Conservation (phyloP, 2,888 invertebrate species). For the Gryllus longicercus region DNA sequence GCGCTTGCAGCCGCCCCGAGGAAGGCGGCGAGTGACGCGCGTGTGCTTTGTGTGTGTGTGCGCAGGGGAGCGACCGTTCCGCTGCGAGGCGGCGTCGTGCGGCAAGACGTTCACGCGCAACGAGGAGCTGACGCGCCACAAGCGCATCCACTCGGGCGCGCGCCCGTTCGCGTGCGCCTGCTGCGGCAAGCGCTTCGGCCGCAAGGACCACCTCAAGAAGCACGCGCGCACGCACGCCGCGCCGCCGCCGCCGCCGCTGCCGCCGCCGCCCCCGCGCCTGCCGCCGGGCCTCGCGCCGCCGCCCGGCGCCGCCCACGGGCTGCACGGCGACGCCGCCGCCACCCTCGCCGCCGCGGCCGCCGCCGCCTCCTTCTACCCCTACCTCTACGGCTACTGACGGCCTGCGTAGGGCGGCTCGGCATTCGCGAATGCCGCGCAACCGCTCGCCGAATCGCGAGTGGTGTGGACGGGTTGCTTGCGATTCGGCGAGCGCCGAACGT, state of each 20-base stretch:
- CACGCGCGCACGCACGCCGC: slow-evolving; percentile 76
- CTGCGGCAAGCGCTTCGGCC: slow-evolving; percentile 89
- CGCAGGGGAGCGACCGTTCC: slow-evolving; percentile 78
- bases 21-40: too few species aligned
- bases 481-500: too few species aligned
- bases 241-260: neutral
- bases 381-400: neutral
- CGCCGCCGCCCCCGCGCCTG: slow-evolving; percentile 21
- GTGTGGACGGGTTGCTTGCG: too few species aligned
- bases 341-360: neutral
- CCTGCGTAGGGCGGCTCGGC: too few species aligned
- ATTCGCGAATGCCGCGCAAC: too few species aligned
- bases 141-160: slow-evolving; percentile 82
- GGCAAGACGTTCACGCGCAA: slow-evolving; percentile 89
- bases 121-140: slow-evolving; percentile 88
- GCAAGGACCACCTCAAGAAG: slow-evolving; percentile 92
- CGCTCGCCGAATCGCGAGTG: too few species aligned
- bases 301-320: neutral
- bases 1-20: too few species aligned
- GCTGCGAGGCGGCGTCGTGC: slow-evolving; percentile 79
- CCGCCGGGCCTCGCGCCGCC: slow-evolving; percentile 19
- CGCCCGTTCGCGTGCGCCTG: slow-evolving; percentile 80
- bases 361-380: neutral
- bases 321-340: neutral
- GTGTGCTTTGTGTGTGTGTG: too few species aligned